Evolutionary conservation across 2,797 vertebrate species (phyloP), one percentile per base, ranked within the genome.

Genomic region (Cryptoprocta ferox): DNA sequence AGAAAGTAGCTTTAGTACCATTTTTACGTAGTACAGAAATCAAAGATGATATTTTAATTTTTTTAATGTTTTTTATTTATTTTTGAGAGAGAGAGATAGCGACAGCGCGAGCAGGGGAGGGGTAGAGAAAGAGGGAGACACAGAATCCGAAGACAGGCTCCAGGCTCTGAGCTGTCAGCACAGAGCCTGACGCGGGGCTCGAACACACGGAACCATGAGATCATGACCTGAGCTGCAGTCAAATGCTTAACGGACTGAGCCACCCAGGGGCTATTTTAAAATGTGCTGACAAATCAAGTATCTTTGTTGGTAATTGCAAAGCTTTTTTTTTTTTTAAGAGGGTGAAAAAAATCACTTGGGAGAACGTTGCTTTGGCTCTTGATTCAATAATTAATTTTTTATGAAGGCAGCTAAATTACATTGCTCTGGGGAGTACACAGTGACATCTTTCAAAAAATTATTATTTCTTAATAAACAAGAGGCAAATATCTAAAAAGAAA

Each of bases 361-460:
- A 93, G 68, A 88, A 95, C 53, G 45, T 37, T 94, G 79, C 65
- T 95, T 86, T 95, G 78, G 59, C 30, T 96, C 39, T 75, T 95
- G 59, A 95, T 78, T 89, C 83, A 92, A 42, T 50, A 88, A 88
- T 97, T 95, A 95, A 95, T 97, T 91, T 96, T 97, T 97, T 85
- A 97, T 91, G 96, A 97, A 97, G 94, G 88, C 39, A 94, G 91
- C 76, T 95, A 96, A 75, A 70, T 80, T 71, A 96, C 80, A 95
- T 14, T 95, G 80, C 96, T 65, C 68, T 76, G 78, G 82, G 78
- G 91, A 96, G 16, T 94, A 88, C 84, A 96, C 30, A 95, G n/a
- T 96, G 89, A 96, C 85, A 92, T 89, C 65, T 92, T 48, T 32
- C 30, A 66, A 66, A 80, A 92, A 66, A 95, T 48, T 48, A 71